phyloP scores from a whole-genome alignment of 1,140 invertebrate genomes.

The Babylonia areolata region DNA sequence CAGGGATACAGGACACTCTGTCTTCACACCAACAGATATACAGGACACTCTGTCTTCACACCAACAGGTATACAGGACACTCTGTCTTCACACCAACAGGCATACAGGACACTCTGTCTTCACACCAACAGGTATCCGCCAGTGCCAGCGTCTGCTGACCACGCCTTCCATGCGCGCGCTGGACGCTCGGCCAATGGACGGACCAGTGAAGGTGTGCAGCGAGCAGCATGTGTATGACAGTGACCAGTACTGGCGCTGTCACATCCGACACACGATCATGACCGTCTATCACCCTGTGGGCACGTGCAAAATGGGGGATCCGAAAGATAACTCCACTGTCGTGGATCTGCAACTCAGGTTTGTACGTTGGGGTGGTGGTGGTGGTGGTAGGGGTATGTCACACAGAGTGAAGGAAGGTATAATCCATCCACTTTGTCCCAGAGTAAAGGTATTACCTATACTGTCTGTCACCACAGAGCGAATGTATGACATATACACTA shows the following conservation, averaged over 20 bases:
- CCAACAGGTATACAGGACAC: too few relatives aligned
- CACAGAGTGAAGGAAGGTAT: constrained; percentile 66
- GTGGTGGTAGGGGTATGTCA: constrained; percentile 67
- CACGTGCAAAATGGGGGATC: constrained; percentile 94
- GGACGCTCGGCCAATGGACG: constrained; percentile 20
- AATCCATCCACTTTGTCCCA: too few relatives aligned
- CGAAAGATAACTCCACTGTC: constrained; percentile 89
- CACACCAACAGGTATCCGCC: too few relatives aligned
- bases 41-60: too few relatives aligned
- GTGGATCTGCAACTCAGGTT: constrained; percentile 85
- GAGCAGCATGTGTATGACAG: constrained; percentile 48
- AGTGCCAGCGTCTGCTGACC: constrained; percentile 5
- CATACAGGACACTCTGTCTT: too few relatives aligned
- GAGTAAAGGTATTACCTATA: too few relatives aligned
- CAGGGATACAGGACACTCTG: too few relatives aligned
- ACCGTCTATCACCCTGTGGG: constrained; percentile 92
- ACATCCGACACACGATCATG: constrained; percentile 63
- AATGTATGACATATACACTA: too few relatives aligned
- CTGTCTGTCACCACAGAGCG: too few relatives aligned
- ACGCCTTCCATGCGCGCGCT: neutral
- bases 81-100: too few relatives aligned
- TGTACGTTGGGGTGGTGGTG: neutral
- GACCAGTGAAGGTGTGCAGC: constrained; percentile 35
- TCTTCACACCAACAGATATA: too few relatives aligned
- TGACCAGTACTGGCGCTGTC: constrained; percentile 74